phyloP scores from a whole-genome alignment of 2,113 vertebrate genomes.

The Micromys minutus region DNA sequence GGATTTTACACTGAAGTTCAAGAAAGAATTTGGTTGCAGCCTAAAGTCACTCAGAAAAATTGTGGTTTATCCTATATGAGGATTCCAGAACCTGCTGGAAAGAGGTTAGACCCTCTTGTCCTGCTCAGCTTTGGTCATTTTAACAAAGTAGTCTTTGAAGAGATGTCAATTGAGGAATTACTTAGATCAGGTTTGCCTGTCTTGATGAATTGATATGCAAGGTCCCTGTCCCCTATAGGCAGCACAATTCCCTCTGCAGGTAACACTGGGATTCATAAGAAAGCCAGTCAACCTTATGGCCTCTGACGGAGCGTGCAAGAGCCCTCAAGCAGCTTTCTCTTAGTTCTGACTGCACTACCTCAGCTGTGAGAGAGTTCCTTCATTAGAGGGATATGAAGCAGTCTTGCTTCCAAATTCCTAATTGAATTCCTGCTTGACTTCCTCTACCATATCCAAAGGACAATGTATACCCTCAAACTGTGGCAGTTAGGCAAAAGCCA shows the following conservation, averaged over 20 bases:
- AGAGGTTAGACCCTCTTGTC: neutral
- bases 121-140: no score
- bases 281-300: no score
- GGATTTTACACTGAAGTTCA: neutral
- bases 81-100: neutral
- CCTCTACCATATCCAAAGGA: neutral
- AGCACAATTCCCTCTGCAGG: neutral
- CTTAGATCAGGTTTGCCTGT: neutral
- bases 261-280: neutral
- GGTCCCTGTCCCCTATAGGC: neutral
- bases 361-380: neutral
- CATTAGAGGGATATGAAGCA: neutral
- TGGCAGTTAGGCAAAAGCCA: neutral
- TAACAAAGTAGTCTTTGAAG: neutral
- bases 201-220: neutral
- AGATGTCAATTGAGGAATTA: neutral
- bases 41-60: neutral
- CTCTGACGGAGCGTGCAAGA: neutral
- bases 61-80: neutral
- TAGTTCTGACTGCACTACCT: neutral
- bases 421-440: neutral
- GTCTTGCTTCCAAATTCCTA: neutral
- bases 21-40: neutral
- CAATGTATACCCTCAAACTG: neutral
- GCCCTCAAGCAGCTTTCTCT: neutral